Evolutionary conservation across 2,888 invertebrate species (phyloP), one percentile per base, ranked within the genome.

Genomic region (Gari tellinella): DNA sequence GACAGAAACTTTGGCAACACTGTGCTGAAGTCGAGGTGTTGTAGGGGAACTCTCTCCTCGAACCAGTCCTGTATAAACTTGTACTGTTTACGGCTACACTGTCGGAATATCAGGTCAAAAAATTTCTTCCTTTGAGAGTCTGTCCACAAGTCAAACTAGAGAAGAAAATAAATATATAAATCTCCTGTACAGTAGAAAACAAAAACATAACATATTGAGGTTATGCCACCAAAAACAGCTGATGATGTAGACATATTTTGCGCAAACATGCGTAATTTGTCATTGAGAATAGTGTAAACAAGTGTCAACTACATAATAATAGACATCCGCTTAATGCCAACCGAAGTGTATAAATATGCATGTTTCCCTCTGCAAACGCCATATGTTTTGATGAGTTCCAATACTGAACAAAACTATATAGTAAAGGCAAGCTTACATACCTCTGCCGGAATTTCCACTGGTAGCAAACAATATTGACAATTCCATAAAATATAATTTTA

Each of bases 101-200:
- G 88, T 15, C 80, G 81, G 60, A 91, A 88, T 19, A 91, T 76
- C n/a, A 85, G 77, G 37, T 86, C 83, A 43, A 91, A 81, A 69
- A 91, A 91, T 19, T 88, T 66, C 66, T 90, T 89, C 38, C 91
- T 72, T 77, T 92, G 92, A 4, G 86, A 81, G 73, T 90, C 90
- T n/a, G 88, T 89, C 92, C 92, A 92, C 40, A 91, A 62, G 66
- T 91, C 92, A 87, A 91, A 92, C 91, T 91, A 81, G 38, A 84
- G 63, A 10, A 37, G 60, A 23, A 51, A 51, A 48, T 57, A 12
- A 38, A 38, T 31, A 31, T 10, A 31, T n/a, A n/a, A n/a, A n/a
- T n/a, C n/a, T n/a, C n/a, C n/a, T n/a, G n/a, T n/a, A n/a, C n/a
- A n/a, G n/a, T n/a, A n/a, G n/a, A n/a, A n/a, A n/a, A n/a, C n/a